Base-by-base conservation (phyloP, 1,140 invertebrate genomes). In the Asobara japonica region DNA sequence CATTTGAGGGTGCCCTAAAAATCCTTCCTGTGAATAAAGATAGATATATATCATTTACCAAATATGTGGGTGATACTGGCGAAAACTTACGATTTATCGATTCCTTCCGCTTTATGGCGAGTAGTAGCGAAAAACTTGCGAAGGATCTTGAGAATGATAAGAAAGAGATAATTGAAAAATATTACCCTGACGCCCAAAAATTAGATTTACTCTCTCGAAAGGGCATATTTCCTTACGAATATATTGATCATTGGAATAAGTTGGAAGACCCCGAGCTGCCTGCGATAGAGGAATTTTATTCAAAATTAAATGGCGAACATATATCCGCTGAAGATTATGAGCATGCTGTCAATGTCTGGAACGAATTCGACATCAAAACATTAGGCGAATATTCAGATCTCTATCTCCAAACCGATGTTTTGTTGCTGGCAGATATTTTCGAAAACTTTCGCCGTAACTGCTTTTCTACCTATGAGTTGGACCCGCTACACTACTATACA, bases 281-380 rank as follows among this genome's bases (percentile, higher is more conserved):
- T 25, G 0, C 71, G 11, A 80, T 81, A 75, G 67, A 80, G 56
- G 6, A 76, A 16, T 88, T 88, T 78, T 85, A 79, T 72, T 84
- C 76, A 67, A 76, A 77, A 33, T 71, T 88, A 7, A 79, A 77
- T 11, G 71, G 82, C 67, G 56, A 70, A n/a, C n/a, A 69, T 64
- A 79, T 87, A n/a, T 75, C 74, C 5, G 62, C 79, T 45, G 66
- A 45, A 45, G 7, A 13, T 13, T 88, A 88, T 76, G 41, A 77
- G 4, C 80, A 81, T 77, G 82, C 83, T 16, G 18, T 75, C 60
- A 75, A 45, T 16, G 41, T 45, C 0, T 45, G 41, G 41, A 6
- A n/a, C 4, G n/a, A 45, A 45, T 45, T 45, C 0, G n/a, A 6
- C 4, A 45, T 45, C 3, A 8, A 45, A 45, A 13, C 5, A 6